Evolutionary conservation across 1,140 invertebrate genomes (phyloP).

Genomic region (Drosophila gunungcola): DNA sequence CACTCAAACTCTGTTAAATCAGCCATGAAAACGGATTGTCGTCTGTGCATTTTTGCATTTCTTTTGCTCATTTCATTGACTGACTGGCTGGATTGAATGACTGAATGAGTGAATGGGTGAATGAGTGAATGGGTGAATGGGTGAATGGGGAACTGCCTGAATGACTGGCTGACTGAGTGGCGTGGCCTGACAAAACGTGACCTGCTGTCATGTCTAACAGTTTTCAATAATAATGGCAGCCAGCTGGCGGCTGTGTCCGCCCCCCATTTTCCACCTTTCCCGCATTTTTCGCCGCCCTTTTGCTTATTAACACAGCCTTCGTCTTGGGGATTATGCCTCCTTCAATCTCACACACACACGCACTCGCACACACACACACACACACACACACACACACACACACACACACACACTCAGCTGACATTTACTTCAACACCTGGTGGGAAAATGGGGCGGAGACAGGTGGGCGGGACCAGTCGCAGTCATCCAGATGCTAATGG

Average conservation of each 20-base stretch:
- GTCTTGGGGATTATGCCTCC: slow-evolving; percentile 65
- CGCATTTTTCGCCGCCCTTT: slow-evolving; percentile 7
- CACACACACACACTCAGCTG: slow-evolving; percentile 2
- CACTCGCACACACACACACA: not conserved
- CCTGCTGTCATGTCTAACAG: slow-evolving; percentile 76
- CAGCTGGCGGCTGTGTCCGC: not conserved
- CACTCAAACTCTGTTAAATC: slow-evolving; percentile 67
- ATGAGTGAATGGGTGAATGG: slow-evolving; percentile 4
- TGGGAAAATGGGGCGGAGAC: not conserved
- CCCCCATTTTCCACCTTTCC: slow-evolving; percentile 3
- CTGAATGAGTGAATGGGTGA: slow-evolving; percentile 1
- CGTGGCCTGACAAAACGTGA: slow-evolving; percentile 64
- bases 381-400: slow-evolving; percentile 8
- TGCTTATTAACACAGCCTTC: slow-evolving; percentile 71
- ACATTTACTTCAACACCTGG: slow-evolving; percentile 70
- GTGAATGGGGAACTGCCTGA: slow-evolving; percentile 2
- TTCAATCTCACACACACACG: slow-evolving; percentile 3
- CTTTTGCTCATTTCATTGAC: slow-evolving; percentile 74
- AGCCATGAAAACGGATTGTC: slow-evolving; percentile 82
- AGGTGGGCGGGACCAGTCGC: slow-evolving; percentile 5
- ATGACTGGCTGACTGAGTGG: slow-evolving; percentile 31
- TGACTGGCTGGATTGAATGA: slow-evolving; percentile 34
- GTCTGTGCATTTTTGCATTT: slow-evolving; percentile 72
- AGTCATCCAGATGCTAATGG: slow-evolving; percentile 70
- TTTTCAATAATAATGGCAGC: slow-evolving; percentile 74